Base-by-base conservation (phyloP, 1,140 invertebrate genomes). In the Bicyclus anynana region DNA sequence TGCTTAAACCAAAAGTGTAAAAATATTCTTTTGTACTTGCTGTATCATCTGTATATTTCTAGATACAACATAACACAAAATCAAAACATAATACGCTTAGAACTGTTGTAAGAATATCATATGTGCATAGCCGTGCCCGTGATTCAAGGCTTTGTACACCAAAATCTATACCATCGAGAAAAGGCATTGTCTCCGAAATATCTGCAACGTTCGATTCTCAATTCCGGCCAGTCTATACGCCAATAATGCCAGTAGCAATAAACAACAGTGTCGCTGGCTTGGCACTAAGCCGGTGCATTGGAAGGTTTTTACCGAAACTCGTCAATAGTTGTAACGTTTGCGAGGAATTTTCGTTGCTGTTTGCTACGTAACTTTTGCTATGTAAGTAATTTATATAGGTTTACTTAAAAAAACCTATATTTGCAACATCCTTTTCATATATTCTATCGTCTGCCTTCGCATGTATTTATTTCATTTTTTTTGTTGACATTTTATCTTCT, bases 221-320 rank as follows among this genome's bases (percentile, higher is more conserved):
- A 53, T 57, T 57, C 50, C 47, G 62, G 55, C 52, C 55, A 48
- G 40, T 37, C 40, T 51, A 42, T 53, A 33, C 29, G 29, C 37
- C 37, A 38, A 38, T 56, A 67, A 53, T 52, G 65, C 62, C 67
- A 70, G 60, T 44, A 51, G 26, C 59, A 50, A 70, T 74, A 77
- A 71, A 80, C 62, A 62, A 74, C 65, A 68, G 49, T 62, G 55
- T 38, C 52, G 59, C 59, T 53, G 60, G 59, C 59, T 72, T 77
- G 74, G 72, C 77, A 77, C 66, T 70, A 73, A 75, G 69, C 70
- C 68, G 66, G 67, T 65, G 52, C 57, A 65, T 60, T 26, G 51
- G 44, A 47, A 53, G 63, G 67, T 72, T 77, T 77, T 71, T 53
- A 49, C 48, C 42, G 42, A 49, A 49, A 67, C 33, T 60, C 51